phyloP scores from a whole-genome alignment of 2,888 invertebrate genomes.

The Archips crataeganus region DNA sequence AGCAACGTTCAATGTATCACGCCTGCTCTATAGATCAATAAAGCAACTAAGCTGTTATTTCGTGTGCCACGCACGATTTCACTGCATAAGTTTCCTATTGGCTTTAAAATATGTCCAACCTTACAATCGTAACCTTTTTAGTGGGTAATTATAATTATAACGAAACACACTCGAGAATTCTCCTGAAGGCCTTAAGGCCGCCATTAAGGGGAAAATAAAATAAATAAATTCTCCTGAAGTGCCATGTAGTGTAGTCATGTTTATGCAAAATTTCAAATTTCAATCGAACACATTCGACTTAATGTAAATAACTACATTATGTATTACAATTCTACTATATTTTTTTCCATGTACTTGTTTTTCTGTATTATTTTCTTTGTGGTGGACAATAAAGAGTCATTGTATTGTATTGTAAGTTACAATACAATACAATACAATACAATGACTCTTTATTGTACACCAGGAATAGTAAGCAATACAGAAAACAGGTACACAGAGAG shows the following conservation, averaged over 20 bases:
- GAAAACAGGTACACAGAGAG: no score
- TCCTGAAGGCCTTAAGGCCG: no score
- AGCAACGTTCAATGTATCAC: conserved; percentile 28
- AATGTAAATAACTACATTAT: background rate
- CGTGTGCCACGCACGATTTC: conserved; percentile 23
- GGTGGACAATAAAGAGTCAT: no score
- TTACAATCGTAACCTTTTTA: conserved; percentile 21
- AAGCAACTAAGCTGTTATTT: conserved; percentile 31
- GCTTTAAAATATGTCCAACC: conserved; percentile 24
- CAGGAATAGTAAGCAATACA: no score
- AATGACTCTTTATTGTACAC: no score
- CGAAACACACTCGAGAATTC: background rate
- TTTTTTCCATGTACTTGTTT: no score
- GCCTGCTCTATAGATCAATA: conserved; percentile 3
- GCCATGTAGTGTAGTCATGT: no score
- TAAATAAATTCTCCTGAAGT: background rate
- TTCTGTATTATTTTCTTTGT: no score
- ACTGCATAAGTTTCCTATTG: conserved; percentile 11
- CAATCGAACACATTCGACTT: conserved; percentile 5
- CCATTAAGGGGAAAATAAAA: no score
- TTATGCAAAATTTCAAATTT: conserved; percentile 8
- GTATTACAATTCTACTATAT: no score
- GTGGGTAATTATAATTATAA: conserved; percentile 18
- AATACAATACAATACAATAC: no score
- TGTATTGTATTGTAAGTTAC: no score